phyloP scores from a whole-genome alignment of 2,113 vertebrate genomes.

The Steatornis caripensis region DNA sequence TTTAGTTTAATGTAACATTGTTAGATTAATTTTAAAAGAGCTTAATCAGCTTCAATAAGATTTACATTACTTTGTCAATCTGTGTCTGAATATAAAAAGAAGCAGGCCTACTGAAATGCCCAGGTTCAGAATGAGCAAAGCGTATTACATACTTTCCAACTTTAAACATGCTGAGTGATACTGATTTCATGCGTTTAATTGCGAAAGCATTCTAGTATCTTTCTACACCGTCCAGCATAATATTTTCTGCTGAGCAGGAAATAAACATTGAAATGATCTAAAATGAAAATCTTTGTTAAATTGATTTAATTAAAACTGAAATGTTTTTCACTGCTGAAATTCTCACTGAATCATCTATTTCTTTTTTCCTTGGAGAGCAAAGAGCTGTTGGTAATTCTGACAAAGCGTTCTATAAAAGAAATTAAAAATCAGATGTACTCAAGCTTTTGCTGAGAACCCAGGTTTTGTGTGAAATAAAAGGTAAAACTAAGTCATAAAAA shows the following conservation, averaged over 20 bases:
- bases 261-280: not conserved
- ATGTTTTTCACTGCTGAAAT: not conserved
- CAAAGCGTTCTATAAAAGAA: not conserved
- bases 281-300: conserved; percentile 22
- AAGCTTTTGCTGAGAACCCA: not conserved
- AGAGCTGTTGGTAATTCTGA: conserved; percentile 2
- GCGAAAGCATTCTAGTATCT: not conserved
- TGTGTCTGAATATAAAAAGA: not conserved
- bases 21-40: not conserved
- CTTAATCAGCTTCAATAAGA: not conserved
- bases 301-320: conserved; percentile 25
- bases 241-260: not conserved
- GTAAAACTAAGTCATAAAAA: not conserved
- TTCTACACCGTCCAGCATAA: not conserved
- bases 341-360: not conserved
- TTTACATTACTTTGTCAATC: not conserved
- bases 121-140: not conserved
- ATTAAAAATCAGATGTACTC: not conserved
- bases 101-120: not conserved
- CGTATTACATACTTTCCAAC: not conserved
- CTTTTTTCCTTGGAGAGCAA: not conserved
- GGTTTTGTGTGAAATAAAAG: not conserved
- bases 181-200: not conserved
- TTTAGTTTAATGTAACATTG: not conserved
- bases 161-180: not conserved